Percentiles rank a stretch among this genome's conserved stretches.
phyloP scores from a whole-genome alignment of 2,113 vertebrate genomes.

The Clarias batrachus region DNA sequence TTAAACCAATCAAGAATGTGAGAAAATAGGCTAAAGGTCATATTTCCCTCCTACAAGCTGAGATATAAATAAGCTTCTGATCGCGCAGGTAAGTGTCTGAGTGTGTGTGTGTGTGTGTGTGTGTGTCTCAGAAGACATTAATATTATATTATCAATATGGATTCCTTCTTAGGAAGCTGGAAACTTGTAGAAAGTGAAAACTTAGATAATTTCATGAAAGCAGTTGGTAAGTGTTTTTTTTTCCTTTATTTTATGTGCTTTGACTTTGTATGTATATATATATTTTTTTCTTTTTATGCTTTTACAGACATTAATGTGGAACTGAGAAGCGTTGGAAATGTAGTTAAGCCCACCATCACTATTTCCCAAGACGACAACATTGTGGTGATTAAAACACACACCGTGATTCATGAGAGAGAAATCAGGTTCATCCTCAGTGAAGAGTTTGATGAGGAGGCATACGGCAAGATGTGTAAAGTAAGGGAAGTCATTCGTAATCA shows the following conservation, averaged over 20 bases:
- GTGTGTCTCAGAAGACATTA: neutral
- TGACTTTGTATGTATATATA: neutral
- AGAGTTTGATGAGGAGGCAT: slow-evolving; percentile 89
- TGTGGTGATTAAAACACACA: slow-evolving; percentile 82
- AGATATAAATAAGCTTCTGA: neutral
- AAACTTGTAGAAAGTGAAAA: slow-evolving; percentile 89
- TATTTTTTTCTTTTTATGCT: neutral
- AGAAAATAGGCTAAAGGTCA: neutral
- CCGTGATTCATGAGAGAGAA: slow-evolving; percentile 93
- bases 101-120: neutral
- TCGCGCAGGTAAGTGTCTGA: too few species aligned
- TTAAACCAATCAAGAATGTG: neutral
- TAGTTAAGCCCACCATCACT: slow-evolving; percentile 87
- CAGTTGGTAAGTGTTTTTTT: slow-evolving; percentile 77
- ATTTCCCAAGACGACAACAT: slow-evolving; percentile 87
- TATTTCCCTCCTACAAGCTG: neutral
- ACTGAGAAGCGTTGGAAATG: slow-evolving; percentile 86
- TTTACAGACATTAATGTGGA: slow-evolving; percentile 85
- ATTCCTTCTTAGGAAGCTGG: slow-evolving; percentile 92
- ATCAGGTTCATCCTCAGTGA: slow-evolving; percentile 89
- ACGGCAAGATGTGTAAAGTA: slow-evolving; percentile 91
- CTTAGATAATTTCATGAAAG: slow-evolving; percentile 93
- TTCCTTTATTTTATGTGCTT: neutral
- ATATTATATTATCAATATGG: slow-evolving; percentile 71
- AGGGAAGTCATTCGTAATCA: slow-evolving; percentile 31